Percentiles rank a stretch among this genome's conserved stretches.
phyloP scores from a whole-genome alignment of 1,140 invertebrate genomes.

The Ectropis grisescens region DNA sequence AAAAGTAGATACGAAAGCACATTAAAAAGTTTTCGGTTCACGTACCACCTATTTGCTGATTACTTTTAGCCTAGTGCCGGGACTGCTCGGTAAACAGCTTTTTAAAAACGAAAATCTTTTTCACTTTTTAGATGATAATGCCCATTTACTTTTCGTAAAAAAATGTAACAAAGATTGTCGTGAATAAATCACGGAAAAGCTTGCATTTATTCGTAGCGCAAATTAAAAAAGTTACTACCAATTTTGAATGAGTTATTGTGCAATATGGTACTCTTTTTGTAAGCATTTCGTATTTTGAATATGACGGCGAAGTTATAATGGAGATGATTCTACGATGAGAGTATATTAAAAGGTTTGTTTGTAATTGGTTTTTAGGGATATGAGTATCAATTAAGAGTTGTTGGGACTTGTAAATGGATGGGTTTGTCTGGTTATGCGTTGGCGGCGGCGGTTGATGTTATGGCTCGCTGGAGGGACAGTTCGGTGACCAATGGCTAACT shows the following conservation, averaged over 20 bases:
- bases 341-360: too few relatives aligned
- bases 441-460: constrained; percentile 21
- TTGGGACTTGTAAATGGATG: background rate
- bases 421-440: constrained; percentile 5
- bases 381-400: too few relatives aligned
- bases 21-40: too few relatives aligned
- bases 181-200: constrained; percentile 51
- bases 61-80: too few relatives aligned
- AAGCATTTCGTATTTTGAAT: too few relatives aligned
- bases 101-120: too few relatives aligned
- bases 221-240: constrained; percentile 65
- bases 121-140: constrained; percentile 3
- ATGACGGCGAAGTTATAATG: too few relatives aligned
- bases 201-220: constrained; percentile 49
- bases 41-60: too few relatives aligned
- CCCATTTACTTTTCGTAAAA: constrained; percentile 8
- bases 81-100: too few relatives aligned
- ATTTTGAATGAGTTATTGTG: constrained; percentile 61
- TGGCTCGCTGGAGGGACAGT: constrained; percentile 38
- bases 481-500: constrained; percentile 65
- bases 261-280: constrained; percentile 21
- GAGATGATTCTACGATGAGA: too few relatives aligned
- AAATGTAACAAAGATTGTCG: constrained; percentile 29
- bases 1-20: too few relatives aligned
- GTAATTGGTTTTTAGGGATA: too few relatives aligned